phyloP scores from a whole-genome alignment of 35 echinoderm and acorn worm species.

The Anneissia japonica region DNA sequence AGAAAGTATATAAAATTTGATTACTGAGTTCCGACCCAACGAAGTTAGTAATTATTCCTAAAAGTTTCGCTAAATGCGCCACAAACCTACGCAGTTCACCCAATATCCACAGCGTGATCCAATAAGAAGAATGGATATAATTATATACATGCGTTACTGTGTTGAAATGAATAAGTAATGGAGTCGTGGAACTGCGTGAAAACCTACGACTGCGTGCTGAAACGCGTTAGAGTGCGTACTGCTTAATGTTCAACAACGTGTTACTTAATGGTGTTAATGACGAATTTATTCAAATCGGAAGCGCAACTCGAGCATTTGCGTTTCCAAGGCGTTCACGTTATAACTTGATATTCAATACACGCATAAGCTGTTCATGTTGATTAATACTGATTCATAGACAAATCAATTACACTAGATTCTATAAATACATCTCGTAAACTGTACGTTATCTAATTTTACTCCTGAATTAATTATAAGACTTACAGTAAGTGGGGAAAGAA shows the following conservation, averaged over 20 bases:
- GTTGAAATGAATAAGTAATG: background rate
- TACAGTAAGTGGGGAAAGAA: too few species aligned
- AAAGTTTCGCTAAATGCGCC: too few species aligned
- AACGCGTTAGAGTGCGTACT: background rate
- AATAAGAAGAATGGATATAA: too few species aligned
- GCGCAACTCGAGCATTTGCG: background rate
- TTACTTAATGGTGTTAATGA: background rate
- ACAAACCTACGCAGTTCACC: too few species aligned
- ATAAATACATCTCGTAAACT: background rate
- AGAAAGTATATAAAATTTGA: too few species aligned
- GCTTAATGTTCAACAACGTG: background rate
- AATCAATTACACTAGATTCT: background rate
- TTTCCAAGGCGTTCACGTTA: background rate
- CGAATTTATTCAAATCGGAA: background rate
- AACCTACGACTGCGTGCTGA: background rate
- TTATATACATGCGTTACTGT: too few species aligned
- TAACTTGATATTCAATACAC: background rate
- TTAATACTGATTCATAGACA: background rate
- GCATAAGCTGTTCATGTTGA: background rate
- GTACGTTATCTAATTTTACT: background rate
- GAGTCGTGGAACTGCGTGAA: background rate
- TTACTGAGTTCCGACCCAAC: too few species aligned
- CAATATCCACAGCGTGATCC: too few species aligned
- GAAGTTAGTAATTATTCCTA: too few species aligned
- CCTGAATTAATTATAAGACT: background rate